Evolutionary conservation across 2,797 vertebrate genomes (phyloP), one percentile per base, ranked within the genome.

Genomic region (Mastacembelus armatus): DNA sequence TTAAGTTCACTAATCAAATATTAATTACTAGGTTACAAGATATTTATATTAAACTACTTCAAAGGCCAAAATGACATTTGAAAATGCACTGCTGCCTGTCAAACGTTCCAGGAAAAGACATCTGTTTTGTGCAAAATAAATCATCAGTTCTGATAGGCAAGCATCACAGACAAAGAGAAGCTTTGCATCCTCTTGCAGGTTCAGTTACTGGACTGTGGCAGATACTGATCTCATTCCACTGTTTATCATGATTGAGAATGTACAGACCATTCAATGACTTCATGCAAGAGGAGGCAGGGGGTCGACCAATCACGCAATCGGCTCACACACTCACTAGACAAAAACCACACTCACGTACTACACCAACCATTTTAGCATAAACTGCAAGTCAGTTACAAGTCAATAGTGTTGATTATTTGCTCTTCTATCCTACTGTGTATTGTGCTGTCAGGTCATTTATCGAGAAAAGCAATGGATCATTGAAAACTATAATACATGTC

Each of bases 121-220:
- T 81, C 76, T 9, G 38, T 80, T 79, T 78, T 90, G 88, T 88
- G 89, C 89, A 91, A 91, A 90, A 85, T 82, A 82, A 78, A 88
- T 81, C 64, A 39, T 39, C 18, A 74, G 76, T 80, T 88, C 66
- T 81, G 80, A 87, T 86, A 82, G 83, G 69, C 77, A 78, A 82
- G 76, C 78, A 74, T 77, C 69, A 84, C 27, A 7, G 61, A 86
- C 62, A 76, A 43, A 78, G 42, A 70, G 65, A 80, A 58, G 63
- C 76, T 71, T 77, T 68, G 67, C 78, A n/a, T 88, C 89, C 81
- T 90, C 83, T 82, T 82, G 71, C 84, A 86, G 79, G 84, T 81
- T 85, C 71, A 77, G 68, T 81, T 61, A 77, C 77, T 81, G 88
- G 78, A 76, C 80, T 78, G 78, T 79, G 76, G 59, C 74, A 74